Evolutionary conservation across 2,888 invertebrate genomes (phyloP), one percentile per base, ranked within the genome.

Genomic region (Xestoiulus laeticollis): DNA sequence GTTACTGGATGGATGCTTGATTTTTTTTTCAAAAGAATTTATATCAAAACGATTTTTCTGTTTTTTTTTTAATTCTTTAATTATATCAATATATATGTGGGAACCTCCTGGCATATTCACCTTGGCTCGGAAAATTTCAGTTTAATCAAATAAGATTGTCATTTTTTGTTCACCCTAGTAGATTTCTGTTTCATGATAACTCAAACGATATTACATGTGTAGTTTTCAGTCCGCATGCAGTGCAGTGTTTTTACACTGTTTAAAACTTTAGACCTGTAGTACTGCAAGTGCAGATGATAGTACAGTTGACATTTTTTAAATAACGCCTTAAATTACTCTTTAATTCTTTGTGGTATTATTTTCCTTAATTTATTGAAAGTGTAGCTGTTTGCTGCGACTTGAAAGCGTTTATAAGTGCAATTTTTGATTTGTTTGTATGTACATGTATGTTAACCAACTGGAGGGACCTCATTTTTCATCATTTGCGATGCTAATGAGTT

Each of bases 291-390:
- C 68, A n/a, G 68, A 26, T 68, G 26, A 68, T 26, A 22, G 26
- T 68, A 6, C n/a, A 22, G 68, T n/a, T 26, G 26, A 68, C 26
- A 4, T 68, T 68, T 68, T 19, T 12, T 22, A 68, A 26, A 68
- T 68, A 68, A 68, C 26, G 68, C 68, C 68, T 68, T 68, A 48
- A 48, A 3, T 14, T 16, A 68, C 10, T 26, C 22, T 26, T 68
- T 68, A 68, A 12, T 10, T 68, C 4, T 8, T 26, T 6, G 8
- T 68, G 6, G 22, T 68, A 68, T 68, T 68, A 68, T 59, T 68
- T 68, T 68, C 12, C 26, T 26, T 68, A 68, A 68, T 68, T 68
- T 68, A 68, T 68, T 68, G 68, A 68, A 68, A 26, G 68, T 22
- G 68, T 10, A 68, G 26, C 68, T 68, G 19, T 59, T 68, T 68